Base-by-base conservation (phyloP, 2,797 vertebrate species). In the Psittacula derbiana region DNA sequence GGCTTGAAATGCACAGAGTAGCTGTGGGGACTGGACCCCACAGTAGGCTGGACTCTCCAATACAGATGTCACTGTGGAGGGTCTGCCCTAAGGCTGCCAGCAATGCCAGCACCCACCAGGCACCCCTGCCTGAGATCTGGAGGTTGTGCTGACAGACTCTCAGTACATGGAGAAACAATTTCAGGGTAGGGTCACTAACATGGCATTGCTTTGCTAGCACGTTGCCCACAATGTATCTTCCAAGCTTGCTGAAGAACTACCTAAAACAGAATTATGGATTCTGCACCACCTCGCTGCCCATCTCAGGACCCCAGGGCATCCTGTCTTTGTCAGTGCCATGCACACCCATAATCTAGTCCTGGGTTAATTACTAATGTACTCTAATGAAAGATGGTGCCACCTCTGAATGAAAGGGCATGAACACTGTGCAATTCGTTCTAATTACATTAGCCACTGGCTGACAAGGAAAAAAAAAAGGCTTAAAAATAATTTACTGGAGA, bases 31-130 rank as follows among this genome's bases (percentile, higher is more conserved):
- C 20, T 38, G 36, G 36, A 38, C 36, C 36, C 36, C 36, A 38
- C 36, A 38, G 36, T 4, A 49, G 31, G 49, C 47, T 50, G 60
- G 40, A 55, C 30, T 55, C 75, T 71, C 43, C 92, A 75, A 70
- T 40, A 30, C 8, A 21, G 38, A 31, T 41, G 23, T n/a, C 16
- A 16, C 60, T 17, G 27, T 16, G 24, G 12, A 85, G 24, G 43
- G 7, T 52, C 43, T 67, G 11, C 27, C 38, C 52, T 15, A 47
- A 64, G 43, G 75, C 38, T 52, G 38, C 58, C 53, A 36, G 61
- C n/a, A 74, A 60, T 14, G 8, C 0, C 0, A 64, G 7, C 12
- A 41, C 13, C 36, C n/a, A 24, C 13, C 12, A 55, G 46, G 15
- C 25, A 49, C 8, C 28, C 13, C 30, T 65, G 19, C 4, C 30